Percentiles rank a stretch among this genome's conserved stretches.
These are phyloP conservation scores for Lasioglossum baleicum DNA, from an alignment of 1,140 invertebrate genomes.

Conservation along the genomic window DNA sequence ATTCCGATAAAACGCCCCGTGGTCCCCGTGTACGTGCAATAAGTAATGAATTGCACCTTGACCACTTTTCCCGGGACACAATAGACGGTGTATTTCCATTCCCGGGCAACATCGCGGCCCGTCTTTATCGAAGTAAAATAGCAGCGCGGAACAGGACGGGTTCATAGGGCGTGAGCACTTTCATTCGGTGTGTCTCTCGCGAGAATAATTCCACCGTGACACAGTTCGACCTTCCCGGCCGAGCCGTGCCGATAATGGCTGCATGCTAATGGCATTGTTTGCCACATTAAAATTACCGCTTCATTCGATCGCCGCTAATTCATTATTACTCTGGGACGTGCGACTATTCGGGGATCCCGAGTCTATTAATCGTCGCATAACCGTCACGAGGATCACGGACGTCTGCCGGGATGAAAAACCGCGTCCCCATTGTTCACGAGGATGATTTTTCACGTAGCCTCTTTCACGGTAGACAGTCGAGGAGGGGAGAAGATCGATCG, in stretches of 20 bases:
- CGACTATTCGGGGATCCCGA: slow-evolving; percentile 35
- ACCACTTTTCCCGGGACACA: slow-evolving; percentile 11
- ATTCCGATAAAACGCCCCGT: not conserved
- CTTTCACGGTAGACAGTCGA: no score
- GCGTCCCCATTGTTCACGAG: no score
- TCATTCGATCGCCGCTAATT: slow-evolving; percentile 45
- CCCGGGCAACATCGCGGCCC: not conserved
- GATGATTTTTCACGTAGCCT: no score
- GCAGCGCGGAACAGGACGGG: slow-evolving; percentile 6
- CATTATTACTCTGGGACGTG: slow-evolving; percentile 44
- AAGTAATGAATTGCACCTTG: slow-evolving; percentile 11
- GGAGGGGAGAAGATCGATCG: no score
- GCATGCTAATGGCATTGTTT: slow-evolving; percentile 61
- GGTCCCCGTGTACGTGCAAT: not conserved
- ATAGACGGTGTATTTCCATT: slow-evolving; percentile 26
- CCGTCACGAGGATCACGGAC: no score
- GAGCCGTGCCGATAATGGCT: slow-evolving; percentile 38
- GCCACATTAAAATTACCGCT: slow-evolving; percentile 56
- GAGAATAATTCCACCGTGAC: slow-evolving; percentile 30
- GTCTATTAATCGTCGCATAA: slow-evolving; percentile 30
- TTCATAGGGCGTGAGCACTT: slow-evolving; percentile 37
- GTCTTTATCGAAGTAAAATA: slow-evolving; percentile 36
- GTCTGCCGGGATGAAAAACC: no score
- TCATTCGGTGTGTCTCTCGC: slow-evolving; percentile 17
- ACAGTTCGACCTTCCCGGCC: slow-evolving; percentile 15